Evolutionary conservation across 2,888 invertebrate genomes (phyloP).

Genomic region (Chrysolina oricalcia): DNA sequence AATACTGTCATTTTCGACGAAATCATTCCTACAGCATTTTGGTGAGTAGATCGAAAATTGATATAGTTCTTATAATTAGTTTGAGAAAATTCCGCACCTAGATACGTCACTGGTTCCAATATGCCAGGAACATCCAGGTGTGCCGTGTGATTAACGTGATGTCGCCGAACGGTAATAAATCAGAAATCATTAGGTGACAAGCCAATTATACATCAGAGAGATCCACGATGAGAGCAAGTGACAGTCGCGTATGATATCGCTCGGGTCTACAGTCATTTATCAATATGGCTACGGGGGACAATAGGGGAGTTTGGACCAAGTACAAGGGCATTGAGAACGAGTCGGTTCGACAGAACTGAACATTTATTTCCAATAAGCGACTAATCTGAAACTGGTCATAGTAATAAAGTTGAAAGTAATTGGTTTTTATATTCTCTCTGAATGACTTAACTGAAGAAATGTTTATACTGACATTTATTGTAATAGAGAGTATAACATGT

Average conservation of each 20-base stretch:
- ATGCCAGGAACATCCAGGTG: constrained; percentile 12
- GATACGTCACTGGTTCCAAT: constrained; percentile 14
- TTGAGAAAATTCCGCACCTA: not conserved
- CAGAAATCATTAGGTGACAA: constrained; percentile 66
- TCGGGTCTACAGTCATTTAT: constrained; percentile 57
- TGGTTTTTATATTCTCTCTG: too few species aligned
- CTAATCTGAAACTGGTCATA: too few species aligned
- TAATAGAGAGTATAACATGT: too few species aligned
- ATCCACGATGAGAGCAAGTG: constrained; percentile 59
- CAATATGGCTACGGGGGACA: constrained; percentile 4
- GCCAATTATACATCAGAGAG: constrained; percentile 64
- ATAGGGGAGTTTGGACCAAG: not conserved
- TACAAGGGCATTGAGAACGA: not conserved
- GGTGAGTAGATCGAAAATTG: not conserved
- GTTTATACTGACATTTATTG: too few species aligned
- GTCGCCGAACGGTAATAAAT: constrained; percentile 62
- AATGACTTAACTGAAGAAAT: too few species aligned
- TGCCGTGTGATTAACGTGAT: constrained; percentile 13
- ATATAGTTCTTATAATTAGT: not conserved
- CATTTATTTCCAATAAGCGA: not conserved
- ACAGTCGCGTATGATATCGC: constrained; percentile 61
- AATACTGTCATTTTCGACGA: too few species aligned
- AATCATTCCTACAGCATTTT: not conserved
- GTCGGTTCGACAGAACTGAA: too few species aligned
- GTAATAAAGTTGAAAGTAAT: too few species aligned